Percentiles rank a stretch among this genome's conserved stretches.
phyloP scores from a whole-genome alignment of 2,113 vertebrate species.

The Ammodramus savannarum region DNA sequence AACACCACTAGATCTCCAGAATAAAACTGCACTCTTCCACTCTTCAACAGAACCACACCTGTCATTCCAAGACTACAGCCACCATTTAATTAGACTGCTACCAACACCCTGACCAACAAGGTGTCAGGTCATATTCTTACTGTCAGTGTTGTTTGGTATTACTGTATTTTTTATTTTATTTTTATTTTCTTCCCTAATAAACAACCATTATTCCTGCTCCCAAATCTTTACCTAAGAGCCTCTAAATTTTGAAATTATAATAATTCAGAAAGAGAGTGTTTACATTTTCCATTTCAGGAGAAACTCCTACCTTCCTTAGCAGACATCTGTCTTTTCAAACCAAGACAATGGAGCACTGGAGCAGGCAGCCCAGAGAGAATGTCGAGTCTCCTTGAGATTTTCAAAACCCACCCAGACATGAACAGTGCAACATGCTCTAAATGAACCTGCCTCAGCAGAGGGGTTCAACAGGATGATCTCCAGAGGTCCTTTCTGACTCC shows the following conservation, averaged over 20 bases:
- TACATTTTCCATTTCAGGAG: neutral
- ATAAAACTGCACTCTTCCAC: neutral
- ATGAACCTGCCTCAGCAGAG: neutral
- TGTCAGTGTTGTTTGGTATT: neutral
- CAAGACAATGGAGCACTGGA: neutral
- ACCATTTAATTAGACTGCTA: neutral
- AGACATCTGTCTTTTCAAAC: neutral
- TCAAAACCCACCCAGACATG: neutral
- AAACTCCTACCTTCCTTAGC: neutral
- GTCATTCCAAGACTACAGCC: neutral
- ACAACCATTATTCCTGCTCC: neutral
- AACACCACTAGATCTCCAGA: neutral
- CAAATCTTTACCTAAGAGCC: neutral
- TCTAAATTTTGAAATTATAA: neutral
- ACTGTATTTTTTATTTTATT: neutral
- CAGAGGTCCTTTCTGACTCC: neutral
- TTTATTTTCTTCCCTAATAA: neutral
- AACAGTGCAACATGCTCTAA: neutral
- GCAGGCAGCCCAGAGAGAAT: neutral
- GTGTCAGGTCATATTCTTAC: neutral
- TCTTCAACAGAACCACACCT: neutral
- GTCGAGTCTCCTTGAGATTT: rapidly evolving
- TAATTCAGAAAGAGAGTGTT: neutral
- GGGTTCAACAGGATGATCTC: neutral
- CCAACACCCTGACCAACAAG: neutral